These are phyloP conservation scores for Grallaria varia DNA, from an alignment of 2,113 vertebrate species.

Conservation along the genomic window DNA sequence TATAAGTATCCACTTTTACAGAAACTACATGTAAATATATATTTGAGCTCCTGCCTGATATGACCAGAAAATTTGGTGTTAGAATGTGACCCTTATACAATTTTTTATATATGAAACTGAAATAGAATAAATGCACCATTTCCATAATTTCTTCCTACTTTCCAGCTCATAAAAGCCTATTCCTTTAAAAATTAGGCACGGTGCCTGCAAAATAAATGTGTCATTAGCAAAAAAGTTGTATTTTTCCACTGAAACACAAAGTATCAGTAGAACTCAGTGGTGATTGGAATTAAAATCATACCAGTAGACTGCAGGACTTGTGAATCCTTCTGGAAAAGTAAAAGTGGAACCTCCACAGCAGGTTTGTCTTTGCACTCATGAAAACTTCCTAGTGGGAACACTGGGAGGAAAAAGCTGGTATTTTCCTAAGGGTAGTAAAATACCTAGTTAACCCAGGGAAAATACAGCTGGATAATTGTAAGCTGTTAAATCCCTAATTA, in stretches of 20 bases:
- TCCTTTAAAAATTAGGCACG: slow-evolving; percentile 2
- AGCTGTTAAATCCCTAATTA: slow-evolving; percentile 67
- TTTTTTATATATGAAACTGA: not conserved
- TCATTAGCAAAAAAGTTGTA: slow-evolving; percentile 29
- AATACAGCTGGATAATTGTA: slow-evolving; percentile 39
- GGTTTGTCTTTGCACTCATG: slow-evolving; percentile 22
- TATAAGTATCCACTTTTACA: not conserved
- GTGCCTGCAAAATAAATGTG: not conserved
- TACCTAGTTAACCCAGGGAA: slow-evolving; percentile 54
- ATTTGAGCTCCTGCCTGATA: not conserved
- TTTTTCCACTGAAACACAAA: not conserved
- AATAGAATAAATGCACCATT: not conserved
- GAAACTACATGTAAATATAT: not conserved
- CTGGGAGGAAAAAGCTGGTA: not conserved
- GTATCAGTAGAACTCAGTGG: not conserved
- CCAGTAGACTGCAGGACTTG: not conserved
- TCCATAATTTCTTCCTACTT: not conserved
- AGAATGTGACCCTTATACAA: not conserved
- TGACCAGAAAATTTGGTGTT: not conserved
- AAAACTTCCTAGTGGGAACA: not conserved
- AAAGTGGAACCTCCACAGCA: not conserved
- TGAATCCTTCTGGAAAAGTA: not conserved
- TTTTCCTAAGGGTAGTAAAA: slow-evolving; percentile 26
- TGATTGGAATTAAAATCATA: slow-evolving; percentile 33
- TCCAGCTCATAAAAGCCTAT: not conserved